Evolutionary conservation across 2,888 invertebrate species (phyloP), one percentile per base, ranked within the genome.

Genomic region (Callimorpha dominula): DNA sequence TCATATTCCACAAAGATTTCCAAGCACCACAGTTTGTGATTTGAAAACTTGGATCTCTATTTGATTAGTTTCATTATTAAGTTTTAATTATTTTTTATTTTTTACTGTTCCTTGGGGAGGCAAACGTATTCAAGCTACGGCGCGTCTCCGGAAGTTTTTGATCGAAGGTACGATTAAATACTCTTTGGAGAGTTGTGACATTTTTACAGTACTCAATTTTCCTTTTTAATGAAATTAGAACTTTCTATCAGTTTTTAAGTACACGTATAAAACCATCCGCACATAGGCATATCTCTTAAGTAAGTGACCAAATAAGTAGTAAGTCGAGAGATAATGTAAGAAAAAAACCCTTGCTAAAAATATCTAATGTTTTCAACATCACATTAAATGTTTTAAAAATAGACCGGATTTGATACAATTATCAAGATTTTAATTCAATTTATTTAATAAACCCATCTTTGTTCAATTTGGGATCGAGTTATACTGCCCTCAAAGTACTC

Each of bases 41-140:
- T 73, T 64, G 12, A n/a, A 2, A 72, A 69, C 69, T 65, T 72
- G 62, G 68, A 62, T 75, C 50, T 50, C 14, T 69, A 71, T 60
- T 77, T 49, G 14, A 42, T 68, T 67, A 46, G 12, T 71, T 71
- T 65, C 42, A 31, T 54, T 49, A 43, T 42, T 60, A 46, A 43
- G 31, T 60, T 74, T 71, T 67, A 64, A 67, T 71, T 67, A 50
- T 68, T 64, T 67, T 50, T 43, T n/a, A 14, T 43, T 68, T 54
- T 42, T 68, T 57, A 57, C 57, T 68, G n/a, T 12, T 9, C 42
- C 42, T 57, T 54, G 15, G 42, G 17, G 40, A 17, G 50, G 65
- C 17, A 31, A 60, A 60, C 15, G 49, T 40, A 64, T 64, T 64
- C n/a, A 65, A 65, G 50, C 40, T 40, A 40, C 65, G 17, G 50